These are phyloP conservation scores for Gambelia wislizenii DNA, from an alignment of 2,797 vertebrate species.

Conservation along the genomic window DNA sequence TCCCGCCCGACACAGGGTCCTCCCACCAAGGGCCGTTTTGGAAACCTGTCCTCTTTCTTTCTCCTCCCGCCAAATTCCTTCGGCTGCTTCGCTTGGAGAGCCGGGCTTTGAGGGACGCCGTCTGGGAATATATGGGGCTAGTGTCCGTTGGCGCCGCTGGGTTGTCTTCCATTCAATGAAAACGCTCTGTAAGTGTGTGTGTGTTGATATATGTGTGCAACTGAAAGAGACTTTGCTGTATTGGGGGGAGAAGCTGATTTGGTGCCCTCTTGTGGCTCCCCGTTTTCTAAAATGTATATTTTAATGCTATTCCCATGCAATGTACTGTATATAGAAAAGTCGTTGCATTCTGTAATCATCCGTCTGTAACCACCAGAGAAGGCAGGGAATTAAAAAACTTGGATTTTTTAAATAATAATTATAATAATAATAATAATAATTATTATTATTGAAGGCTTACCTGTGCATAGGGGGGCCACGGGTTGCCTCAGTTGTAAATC, in stretches of 20 bases:
- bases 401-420: too few relatives aligned
- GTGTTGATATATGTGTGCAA: not conserved
- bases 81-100: not conserved
- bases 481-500: not conserved
- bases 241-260: not conserved
- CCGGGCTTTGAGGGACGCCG: not conserved
- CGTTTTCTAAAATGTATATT: not conserved
- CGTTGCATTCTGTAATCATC: too few relatives aligned
- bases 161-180: not conserved
- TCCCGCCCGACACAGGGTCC: not conserved
- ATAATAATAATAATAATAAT: too few relatives aligned
- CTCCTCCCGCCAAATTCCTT: not conserved
- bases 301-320: not conserved
- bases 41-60: not conserved
- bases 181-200: not conserved
- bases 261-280: constrained; percentile 29
- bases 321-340: not conserved
- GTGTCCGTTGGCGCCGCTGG: not conserved
- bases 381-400: not conserved
- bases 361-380: too few relatives aligned
- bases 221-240: not conserved
- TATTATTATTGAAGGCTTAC: too few relatives aligned
- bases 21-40: not conserved
- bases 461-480: not conserved
- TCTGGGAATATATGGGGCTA: not conserved